These are phyloP conservation scores for Ctenoplectra terminalis DNA, from an alignment of 1,140 invertebrate genomes.

Conservation along the genomic window DNA sequence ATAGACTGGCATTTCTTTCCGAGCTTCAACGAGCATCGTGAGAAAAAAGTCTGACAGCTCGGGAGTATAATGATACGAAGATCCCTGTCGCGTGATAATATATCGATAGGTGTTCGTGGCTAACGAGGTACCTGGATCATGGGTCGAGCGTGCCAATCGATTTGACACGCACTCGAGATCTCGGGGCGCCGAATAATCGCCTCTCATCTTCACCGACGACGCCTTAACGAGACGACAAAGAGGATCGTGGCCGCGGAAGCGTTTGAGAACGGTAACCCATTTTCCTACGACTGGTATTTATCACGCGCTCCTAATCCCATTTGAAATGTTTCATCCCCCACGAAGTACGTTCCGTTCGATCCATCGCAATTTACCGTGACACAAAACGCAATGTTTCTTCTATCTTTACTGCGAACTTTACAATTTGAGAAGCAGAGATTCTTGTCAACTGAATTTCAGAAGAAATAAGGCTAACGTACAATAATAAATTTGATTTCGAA, in stretches of 20 bases:
- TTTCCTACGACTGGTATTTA: neutral
- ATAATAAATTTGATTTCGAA: too few relatives aligned
- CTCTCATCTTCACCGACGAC: conserved; percentile 53
- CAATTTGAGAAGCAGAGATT: too few relatives aligned
- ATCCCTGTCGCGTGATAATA: conserved; percentile 51
- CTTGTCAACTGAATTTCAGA: too few relatives aligned
- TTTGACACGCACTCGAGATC: conserved; percentile 56
- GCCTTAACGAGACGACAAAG: conserved; percentile 58
- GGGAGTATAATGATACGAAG: conserved; percentile 37
- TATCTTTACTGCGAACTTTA: too few relatives aligned
- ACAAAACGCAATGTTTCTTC: too few relatives aligned
- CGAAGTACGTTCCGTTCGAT: neutral
- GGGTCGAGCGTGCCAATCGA: conserved; percentile 55
- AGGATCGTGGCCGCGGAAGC: conserved; percentile 10
- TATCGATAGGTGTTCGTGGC: conserved; percentile 53
- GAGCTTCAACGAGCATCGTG: neutral
- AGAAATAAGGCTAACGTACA: too few relatives aligned
- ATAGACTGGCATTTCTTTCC: conserved; percentile 14
- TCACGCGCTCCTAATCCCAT: neutral
- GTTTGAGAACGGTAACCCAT: neutral
- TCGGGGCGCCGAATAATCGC: conserved; percentile 58
- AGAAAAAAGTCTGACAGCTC: conserved; percentile 36
- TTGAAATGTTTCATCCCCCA: neutral
- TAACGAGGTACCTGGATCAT: conserved; percentile 58
- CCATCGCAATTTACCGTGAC: neutral